Evolutionary conservation across 1,140 invertebrate genomes (phyloP).

Genomic region (Euglossa dilemma): DNA sequence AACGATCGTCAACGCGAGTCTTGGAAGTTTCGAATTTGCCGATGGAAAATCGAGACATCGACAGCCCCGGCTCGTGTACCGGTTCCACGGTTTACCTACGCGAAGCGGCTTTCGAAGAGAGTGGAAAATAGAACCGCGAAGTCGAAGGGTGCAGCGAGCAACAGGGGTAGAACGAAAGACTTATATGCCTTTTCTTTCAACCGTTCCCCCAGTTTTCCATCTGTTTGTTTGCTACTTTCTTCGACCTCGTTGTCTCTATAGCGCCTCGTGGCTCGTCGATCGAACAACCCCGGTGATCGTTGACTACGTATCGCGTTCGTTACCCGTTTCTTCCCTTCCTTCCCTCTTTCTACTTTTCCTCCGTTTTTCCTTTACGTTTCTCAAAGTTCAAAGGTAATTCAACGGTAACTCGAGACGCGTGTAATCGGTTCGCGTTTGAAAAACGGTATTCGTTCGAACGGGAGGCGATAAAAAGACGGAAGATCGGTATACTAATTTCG

Average conservation of each 20-base stretch:
- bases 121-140: not conserved
- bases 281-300: not conserved
- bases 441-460: not conserved
- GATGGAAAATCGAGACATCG: not conserved
- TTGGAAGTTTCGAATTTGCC: not conserved
- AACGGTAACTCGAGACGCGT: too few relatives aligned
- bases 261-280: not conserved
- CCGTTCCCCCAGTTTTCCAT: not conserved
- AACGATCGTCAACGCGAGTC: not conserved
- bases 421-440: not conserved
- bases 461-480: not conserved
- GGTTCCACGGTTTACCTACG: constrained; percentile 20
- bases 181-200: not conserved
- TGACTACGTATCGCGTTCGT: not conserved
- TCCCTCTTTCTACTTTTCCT: too few relatives aligned
- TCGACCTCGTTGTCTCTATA: not conserved
- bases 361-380: too few relatives aligned
- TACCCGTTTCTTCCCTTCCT: not conserved
- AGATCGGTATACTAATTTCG: not conserved
- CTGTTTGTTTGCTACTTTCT: constrained; percentile 7
- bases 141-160: constrained; percentile 11
- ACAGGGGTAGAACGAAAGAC: not conserved
- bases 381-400: too few relatives aligned
- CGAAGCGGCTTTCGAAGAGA: constrained; percentile 4
- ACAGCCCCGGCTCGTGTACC: not conserved